Conservation (phyloP, 2,888 invertebrate genomes). For the Dastarcus helophoroides region DNA sequence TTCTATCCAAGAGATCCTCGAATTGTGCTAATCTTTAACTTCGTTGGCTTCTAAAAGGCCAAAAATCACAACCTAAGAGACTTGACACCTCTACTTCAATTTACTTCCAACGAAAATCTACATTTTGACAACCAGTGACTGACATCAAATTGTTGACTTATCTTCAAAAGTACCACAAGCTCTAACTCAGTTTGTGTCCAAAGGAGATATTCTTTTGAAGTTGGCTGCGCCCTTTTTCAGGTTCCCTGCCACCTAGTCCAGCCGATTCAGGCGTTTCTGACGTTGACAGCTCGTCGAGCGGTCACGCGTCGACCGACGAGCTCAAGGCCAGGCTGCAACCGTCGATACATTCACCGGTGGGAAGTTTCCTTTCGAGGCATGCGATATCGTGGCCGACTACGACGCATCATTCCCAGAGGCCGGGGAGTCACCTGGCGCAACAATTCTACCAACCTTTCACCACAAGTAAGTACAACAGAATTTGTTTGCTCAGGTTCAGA, state of each 20-base stretch:
- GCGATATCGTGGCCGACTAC: slow-evolving; percentile 23
- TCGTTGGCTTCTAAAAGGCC: too few relatives aligned
- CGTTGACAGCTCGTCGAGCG: slow-evolving; percentile 84
- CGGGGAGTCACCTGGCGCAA: slow-evolving; percentile 24
- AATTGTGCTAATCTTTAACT: too few relatives aligned
- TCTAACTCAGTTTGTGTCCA: neutral
- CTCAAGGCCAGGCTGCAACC: slow-evolving; percentile 80
- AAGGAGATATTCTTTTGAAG: slow-evolving; percentile 12
- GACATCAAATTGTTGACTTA: too few relatives aligned
- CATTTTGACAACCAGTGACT: too few relatives aligned
- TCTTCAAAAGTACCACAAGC: too few relatives aligned
- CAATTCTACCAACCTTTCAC: slow-evolving; percentile 29
- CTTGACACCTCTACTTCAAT: too few relatives aligned
- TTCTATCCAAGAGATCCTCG: too few relatives aligned
- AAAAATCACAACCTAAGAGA: too few relatives aligned
- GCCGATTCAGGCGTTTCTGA: slow-evolving; percentile 96
- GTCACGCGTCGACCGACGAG: slow-evolving; percentile 65
- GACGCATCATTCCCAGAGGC: slow-evolving; percentile 18
- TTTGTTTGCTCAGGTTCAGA: neutral
- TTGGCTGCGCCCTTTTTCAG: slow-evolving; percentile 38
- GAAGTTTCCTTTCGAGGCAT: slow-evolving; percentile 25
- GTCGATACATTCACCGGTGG: slow-evolving; percentile 34
- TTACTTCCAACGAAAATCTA: too few relatives aligned
- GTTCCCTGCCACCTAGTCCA: slow-evolving; percentile 92
- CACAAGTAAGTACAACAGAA: slow-evolving; percentile 23